Conservation (phyloP, 2,113 vertebrate genomes). For the Oreotrochilus melanogaster region DNA sequence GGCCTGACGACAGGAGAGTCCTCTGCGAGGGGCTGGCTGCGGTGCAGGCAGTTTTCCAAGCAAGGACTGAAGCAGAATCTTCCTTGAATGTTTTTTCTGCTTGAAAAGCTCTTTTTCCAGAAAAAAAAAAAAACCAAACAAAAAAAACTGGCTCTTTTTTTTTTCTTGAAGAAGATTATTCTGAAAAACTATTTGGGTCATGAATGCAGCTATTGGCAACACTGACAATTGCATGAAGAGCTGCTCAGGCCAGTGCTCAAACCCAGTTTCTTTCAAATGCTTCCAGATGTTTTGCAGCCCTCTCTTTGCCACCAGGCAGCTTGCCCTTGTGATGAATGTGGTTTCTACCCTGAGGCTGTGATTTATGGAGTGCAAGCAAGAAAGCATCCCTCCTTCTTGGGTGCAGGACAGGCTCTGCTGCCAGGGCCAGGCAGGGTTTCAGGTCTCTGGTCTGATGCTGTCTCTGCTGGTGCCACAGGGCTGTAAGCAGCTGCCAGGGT, state of each 20-base stretch:
- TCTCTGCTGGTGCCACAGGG: not conserved
- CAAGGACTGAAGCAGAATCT: not conserved
- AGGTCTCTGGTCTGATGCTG: not conserved
- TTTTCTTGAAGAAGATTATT: not conserved
- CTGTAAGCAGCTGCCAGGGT: fast-evolving
- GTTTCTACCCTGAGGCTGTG: not conserved
- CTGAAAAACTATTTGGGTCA: not conserved
- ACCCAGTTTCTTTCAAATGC: not conserved
- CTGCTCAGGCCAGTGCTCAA: fast-evolving
- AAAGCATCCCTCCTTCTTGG: not conserved
- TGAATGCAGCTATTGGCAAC: not conserved
- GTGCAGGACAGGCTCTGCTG: not conserved
- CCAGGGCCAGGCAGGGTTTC: not conserved
- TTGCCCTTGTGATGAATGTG: not conserved
- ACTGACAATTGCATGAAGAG: not conserved
- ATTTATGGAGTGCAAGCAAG: not conserved
- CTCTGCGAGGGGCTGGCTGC: not conserved
- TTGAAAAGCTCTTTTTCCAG: not conserved
- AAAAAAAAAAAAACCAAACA: too few relatives aligned
- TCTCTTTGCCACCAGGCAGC: fast-evolving
- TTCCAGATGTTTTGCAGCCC: not conserved
- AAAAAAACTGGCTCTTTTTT: too few relatives aligned
- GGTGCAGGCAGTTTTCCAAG: not conserved
- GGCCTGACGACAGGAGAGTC: not conserved
- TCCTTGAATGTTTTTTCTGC: not conserved